phyloP scores from a whole-genome alignment of 1,140 invertebrate genomes.

The Caenorhabditis inopinata region DNA sequence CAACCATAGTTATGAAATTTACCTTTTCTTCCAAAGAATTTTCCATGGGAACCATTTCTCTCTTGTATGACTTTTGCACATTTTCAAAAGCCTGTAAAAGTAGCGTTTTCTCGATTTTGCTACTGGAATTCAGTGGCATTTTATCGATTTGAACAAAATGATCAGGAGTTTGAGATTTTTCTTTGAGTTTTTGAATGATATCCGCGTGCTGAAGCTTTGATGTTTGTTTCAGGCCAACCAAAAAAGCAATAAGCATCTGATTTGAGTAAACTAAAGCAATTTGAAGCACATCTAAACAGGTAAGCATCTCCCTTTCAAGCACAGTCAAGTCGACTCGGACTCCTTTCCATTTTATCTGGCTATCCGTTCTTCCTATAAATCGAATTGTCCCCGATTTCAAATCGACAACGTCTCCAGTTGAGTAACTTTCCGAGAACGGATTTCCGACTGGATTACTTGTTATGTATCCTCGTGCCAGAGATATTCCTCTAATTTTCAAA shows the following conservation, averaged over 20 bases:
- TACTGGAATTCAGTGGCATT: conserved; percentile 50
- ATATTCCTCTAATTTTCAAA: conserved; percentile 21
- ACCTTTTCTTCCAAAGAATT: conserved; percentile 17
- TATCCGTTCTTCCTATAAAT: conserved; percentile 52
- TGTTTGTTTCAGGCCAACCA: conserved; percentile 24
- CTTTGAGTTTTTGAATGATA: background rate
- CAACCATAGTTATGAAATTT: background rate
- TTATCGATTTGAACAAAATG: conserved; percentile 40
- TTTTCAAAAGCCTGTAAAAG: conserved; percentile 29
- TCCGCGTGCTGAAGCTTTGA: background rate
- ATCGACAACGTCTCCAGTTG: conserved; percentile 39
- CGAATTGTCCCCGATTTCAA: background rate
- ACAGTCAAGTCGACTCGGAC: conserved; percentile 27
- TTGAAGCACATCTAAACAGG: background rate
- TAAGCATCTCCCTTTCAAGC: conserved; percentile 30
- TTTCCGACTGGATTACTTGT: background rate
- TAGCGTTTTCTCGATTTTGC: conserved; percentile 50
- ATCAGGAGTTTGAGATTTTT: conserved; percentile 24
- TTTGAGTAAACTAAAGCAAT: background rate
- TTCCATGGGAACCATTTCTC: conserved; percentile 20
- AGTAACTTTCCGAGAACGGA: background rate
- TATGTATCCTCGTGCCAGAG: conserved; percentile 38
- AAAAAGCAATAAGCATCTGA: conserved; percentile 40
- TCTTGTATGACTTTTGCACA: background rate
- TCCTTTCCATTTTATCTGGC: conserved; percentile 51